Evolutionary conservation across 1,140 invertebrate species (phyloP), one percentile per base, ranked within the genome.

Genomic region (Brachionus manjavacas): DNA sequence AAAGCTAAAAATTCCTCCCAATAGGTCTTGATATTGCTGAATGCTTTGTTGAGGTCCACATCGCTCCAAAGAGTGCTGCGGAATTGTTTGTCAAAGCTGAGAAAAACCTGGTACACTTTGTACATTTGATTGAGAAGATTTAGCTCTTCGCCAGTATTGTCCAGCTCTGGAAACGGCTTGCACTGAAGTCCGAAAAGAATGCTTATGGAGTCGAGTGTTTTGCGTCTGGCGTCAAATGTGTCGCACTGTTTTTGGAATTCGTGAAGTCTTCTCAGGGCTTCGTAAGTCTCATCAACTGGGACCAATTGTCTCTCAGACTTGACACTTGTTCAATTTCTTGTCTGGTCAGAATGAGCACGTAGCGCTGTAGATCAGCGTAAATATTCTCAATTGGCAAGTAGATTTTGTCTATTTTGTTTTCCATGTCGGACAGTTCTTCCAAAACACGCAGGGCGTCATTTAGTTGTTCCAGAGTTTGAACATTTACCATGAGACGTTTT

Each of bases 151-250:
- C 88, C 88, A 14, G 89, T 90, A 84, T 87, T 89, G 84, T 90
- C 89, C 16, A 90, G 86, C 83, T 90, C 89, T 72, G 86, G 86
- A 85, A 89, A 90, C n/a, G 88, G 87, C 85, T 89, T 89, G 85
- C 87, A 88, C 20, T 86, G 72, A 84, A 89, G 88, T 49, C 89
- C 88, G 86, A 90, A 90, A 7, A 90, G 85, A 84, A 89, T 89
- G n/a, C 88, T 88, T 1, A 90, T 88, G 60, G 89, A 89, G 70
- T 89, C 88, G 16, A 90, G 85, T 23, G 89, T 90, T 80, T 88
- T 87, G 12, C 88, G 85, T 83, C 90, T 88, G 39, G 86, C 85
- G 74, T 89, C 87, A 85, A 88, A 89, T 25, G 87, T 85, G 23
- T 85, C 84, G 83, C 88, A 90, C 84, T 86, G 86, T 28, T 88